Conservation (phyloP, 30 jellyfish, hydroid and myxozoan species). For the Hydra vulgaris region DNA sequence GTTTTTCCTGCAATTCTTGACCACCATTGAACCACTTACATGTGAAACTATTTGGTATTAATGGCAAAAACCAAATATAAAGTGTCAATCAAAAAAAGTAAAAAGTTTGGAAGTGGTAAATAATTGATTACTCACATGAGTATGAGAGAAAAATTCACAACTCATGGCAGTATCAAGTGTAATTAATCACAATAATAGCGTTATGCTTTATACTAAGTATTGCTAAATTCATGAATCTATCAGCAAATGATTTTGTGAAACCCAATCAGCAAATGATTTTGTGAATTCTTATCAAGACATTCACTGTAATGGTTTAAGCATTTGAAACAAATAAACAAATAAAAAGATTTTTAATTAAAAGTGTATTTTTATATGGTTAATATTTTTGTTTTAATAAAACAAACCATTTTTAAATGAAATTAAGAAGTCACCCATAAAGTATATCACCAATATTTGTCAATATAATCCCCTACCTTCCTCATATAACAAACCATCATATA, state of each 20-base stretch:
- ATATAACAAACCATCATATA: too few relatives aligned
- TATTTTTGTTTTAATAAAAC: neutral
- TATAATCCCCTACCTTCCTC: neutral
- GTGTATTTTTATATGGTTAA: neutral
- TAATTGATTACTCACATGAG: neutral
- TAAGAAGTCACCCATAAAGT: neutral
- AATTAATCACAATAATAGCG: neutral
- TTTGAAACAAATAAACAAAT: neutral
- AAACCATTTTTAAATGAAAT: neutral
- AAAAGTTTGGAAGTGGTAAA: neutral
- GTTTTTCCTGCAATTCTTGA: neutral
- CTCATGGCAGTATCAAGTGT: neutral
- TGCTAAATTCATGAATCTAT: neutral
- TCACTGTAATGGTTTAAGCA: neutral
- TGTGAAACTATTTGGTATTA: neutral
- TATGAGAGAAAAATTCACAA: neutral
- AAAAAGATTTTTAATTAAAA: neutral
- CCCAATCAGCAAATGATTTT: neutral
- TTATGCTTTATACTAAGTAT: neutral
- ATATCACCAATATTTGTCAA: neutral
- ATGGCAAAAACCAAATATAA: neutral
- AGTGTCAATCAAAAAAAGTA: neutral
- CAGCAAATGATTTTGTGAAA: neutral
- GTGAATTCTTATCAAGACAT: neutral
- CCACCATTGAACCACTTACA: neutral